Evolutionary conservation across 2,888 invertebrate genomes (phyloP).

Genomic region (Drosophila setosimentum): DNA sequence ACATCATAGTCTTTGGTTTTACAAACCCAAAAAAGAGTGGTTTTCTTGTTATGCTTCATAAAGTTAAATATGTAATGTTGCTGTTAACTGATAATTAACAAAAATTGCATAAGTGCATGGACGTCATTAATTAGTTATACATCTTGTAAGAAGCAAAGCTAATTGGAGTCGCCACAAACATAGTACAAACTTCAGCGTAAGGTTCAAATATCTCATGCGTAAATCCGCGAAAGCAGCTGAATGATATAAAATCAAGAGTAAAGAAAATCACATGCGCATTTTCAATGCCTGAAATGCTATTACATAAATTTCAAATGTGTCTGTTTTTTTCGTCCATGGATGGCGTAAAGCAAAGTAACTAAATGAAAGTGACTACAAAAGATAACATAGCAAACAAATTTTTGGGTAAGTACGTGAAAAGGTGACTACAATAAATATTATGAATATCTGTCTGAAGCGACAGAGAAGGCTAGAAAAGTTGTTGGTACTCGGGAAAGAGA

Average conservation of each 20-base stretch:
- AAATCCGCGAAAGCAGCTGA: constrained; percentile 73
- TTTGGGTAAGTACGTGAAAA: constrained; percentile 31
- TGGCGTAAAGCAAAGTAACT: constrained; percentile 39
- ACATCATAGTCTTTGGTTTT: not conserved
- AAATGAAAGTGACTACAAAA: constrained; percentile 65
- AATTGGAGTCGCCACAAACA: constrained; percentile 59
- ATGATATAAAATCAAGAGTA: constrained; percentile 55
- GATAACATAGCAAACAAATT: constrained; percentile 60
- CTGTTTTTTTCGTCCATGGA: constrained; percentile 44
- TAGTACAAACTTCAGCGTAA: constrained; percentile 39
- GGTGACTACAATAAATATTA: constrained; percentile 34
- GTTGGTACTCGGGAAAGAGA: constrained; percentile 21
- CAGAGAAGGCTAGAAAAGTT: constrained; percentile 3
- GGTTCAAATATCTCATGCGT: constrained; percentile 76
- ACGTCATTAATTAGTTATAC: constrained; percentile 48
- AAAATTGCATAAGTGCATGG: constrained; percentile 32
- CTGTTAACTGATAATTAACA: constrained; percentile 32
- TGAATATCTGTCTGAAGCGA: constrained; percentile 5
- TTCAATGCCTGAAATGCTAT: constrained; percentile 40
- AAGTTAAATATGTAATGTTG: not conserved
- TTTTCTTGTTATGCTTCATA: constrained; percentile 4
- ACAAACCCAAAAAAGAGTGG: not conserved
- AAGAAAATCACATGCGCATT: constrained; percentile 34
- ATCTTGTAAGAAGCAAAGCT: constrained; percentile 49
- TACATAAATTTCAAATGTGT: constrained; percentile 61